phyloP scores from a whole-genome alignment of 2,888 invertebrate species.

The Amphipoea lucens region DNA sequence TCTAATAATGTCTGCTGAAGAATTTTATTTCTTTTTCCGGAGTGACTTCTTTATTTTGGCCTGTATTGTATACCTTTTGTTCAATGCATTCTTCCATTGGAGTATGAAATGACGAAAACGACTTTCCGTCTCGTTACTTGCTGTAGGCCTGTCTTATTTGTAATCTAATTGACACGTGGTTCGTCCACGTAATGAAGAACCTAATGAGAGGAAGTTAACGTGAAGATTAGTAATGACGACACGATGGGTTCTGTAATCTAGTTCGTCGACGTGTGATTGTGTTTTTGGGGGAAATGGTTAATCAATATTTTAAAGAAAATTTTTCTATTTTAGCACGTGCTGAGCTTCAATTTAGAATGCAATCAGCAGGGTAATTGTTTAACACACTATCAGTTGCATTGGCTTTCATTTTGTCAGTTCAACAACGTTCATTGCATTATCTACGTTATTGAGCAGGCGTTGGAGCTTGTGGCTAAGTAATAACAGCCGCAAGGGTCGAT shows the following conservation, averaged over 20 bases:
- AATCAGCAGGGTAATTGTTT: neutral
- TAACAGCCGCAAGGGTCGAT: too few relatives aligned
- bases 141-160: neutral
- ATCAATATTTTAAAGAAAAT: neutral
- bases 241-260: neutral
- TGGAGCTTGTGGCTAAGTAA: too few relatives aligned
- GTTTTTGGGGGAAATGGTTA: neutral
- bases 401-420: neutral
- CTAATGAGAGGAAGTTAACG: neutral
- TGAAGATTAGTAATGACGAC: neutral
- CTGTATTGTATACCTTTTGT: neutral
- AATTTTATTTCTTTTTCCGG: slow-evolving; percentile 43
- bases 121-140: neutral
- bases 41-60: slow-evolving; percentile 25
- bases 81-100: slow-evolving; percentile 27
- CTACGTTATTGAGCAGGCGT: neutral
- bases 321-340: neutral
- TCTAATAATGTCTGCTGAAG: slow-evolving; percentile 36
- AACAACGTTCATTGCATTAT: neutral
- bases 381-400: too few relatives aligned
- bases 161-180: slow-evolving; percentile 1
- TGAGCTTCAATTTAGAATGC: neutral
- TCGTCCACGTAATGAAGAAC: neutral
- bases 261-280: neutral
- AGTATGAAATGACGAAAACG: slow-evolving; percentile 10